Base-by-base conservation (phyloP, 37 sponge, comb jelly and placozoan species). In the Dysidea cf. avara region DNA sequence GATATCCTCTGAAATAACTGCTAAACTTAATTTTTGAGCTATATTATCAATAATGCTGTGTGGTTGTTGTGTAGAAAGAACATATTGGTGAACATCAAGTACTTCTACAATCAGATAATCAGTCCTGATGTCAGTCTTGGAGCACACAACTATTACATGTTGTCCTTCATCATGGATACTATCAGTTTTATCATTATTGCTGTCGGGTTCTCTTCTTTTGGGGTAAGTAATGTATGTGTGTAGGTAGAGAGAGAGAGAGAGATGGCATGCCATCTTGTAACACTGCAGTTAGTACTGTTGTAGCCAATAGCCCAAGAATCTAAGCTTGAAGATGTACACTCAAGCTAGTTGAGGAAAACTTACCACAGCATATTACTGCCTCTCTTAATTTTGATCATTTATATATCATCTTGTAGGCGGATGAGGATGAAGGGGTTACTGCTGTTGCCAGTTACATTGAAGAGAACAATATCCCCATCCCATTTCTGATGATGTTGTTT, bases 171-270 rank as follows among this genome's bases (percentile, higher is more conserved):
- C 37, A 81, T 77, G 55, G 91, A 89, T n/a, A 20, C 77, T 36
- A 71, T 94, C n/a, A 75, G 81, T 51, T 86, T 90, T 61, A 39
- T 90, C 43, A 89, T 92, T 2, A 81, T 86, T 57, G 84, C 74
- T 13, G 78, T 94, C 28, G 94, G 94, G 46, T 92, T 81, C 56
- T 79, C 76, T 26, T 82, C 83, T 22, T 94, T 94, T 82, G 87
- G 88, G n/a, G 94, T 90, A 25, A 79, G 88, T 75, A 16, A 21
- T n/a, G n/a, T n/a, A n/a, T n/a, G n/a, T n/a, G n/a, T n/a, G n/a
- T n/a, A n/a, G n/a, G n/a, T n/a, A n/a, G 24, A 55, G 21, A n/a
- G n/a, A n/a, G n/a, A n/a, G n/a, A n/a, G n/a, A n/a, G n/a, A n/a
- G n/a, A n/a, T n/a, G n/a, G n/a, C n/a, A n/a, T n/a, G n/a, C n/a